These are phyloP conservation scores for Pyrrhia umbra DNA, from an alignment of 2,888 invertebrate species.

Conservation along the genomic window DNA sequence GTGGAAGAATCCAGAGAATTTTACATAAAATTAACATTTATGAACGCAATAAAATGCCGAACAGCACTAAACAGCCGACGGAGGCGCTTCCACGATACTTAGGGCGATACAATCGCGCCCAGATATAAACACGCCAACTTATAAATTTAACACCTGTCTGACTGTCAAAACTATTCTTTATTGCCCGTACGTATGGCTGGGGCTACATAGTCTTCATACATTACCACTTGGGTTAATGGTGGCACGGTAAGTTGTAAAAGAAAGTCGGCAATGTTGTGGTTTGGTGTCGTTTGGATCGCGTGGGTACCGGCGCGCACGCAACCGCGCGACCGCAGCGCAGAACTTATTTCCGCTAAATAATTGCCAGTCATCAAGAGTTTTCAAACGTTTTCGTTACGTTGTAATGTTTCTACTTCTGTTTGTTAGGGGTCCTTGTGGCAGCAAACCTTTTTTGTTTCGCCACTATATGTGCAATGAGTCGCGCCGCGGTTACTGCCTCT, in stretches of 20 bases:
- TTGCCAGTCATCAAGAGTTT: constrained; percentile 77
- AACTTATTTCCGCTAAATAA: constrained; percentile 81
- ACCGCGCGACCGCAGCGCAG: constrained; percentile 67
- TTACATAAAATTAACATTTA: constrained; percentile 76
- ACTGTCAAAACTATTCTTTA: constrained; percentile 70
- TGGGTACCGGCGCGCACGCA: constrained; percentile 59
- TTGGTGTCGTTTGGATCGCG: constrained; percentile 58
- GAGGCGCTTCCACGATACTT: constrained; percentile 66
- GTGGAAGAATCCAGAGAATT: constrained; percentile 60
- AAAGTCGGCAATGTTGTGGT: constrained; percentile 64
- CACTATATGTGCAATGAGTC: too few relatives aligned
- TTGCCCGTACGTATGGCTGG: constrained; percentile 52
- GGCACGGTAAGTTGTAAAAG: constrained; percentile 50
- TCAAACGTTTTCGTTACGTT: constrained; percentile 66
- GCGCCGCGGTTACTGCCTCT: not conserved
- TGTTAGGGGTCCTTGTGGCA: constrained; percentile 29
- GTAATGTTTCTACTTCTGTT: constrained; percentile 58
- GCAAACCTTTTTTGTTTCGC: not conserved
- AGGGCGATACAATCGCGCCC: constrained; percentile 75
- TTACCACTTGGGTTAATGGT: constrained; percentile 65
- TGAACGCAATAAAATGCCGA: constrained; percentile 70
- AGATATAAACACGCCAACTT: constrained; percentile 76
- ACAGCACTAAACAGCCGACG: constrained; percentile 61
- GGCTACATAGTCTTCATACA: constrained; percentile 60
- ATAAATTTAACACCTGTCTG: constrained; percentile 85